A percentile compares a stretch with the other conserved stretches of the same genome.
Evolutionary conservation across 2,888 invertebrate species (phyloP).

Genomic region (Cremastobaeus sp.): DNA sequence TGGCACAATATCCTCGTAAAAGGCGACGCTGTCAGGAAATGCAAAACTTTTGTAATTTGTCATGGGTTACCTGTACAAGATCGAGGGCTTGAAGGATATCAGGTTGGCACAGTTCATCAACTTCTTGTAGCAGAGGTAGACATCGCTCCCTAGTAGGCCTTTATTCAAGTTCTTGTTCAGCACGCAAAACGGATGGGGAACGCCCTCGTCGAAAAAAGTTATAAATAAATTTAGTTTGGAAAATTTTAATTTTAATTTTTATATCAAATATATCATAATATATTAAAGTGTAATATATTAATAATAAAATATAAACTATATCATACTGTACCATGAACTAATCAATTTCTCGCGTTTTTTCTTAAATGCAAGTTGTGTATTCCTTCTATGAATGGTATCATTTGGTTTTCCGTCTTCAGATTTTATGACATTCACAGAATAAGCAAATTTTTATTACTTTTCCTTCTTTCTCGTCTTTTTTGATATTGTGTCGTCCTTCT

Average conservation of each 20-base stretch:
- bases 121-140: conserved; percentile 99
- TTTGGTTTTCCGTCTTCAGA: too few relatives aligned
- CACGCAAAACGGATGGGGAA: conserved; percentile 98
- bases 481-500: conserved; percentile 23
- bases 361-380: too few relatives aligned
- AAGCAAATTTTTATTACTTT: conserved; percentile 33
- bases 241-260: too few relatives aligned
- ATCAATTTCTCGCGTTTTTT: too few relatives aligned
- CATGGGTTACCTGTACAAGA: conserved; percentile 86
- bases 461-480: conserved; percentile 40
- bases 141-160: conserved; percentile 97
- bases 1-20: conserved; percentile 89
- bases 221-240: too few relatives aligned
- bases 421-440: conserved; percentile 35
- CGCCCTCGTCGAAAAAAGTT: conserved; percentile 95
- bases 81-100: conserved; percentile 95
- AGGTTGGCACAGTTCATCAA: conserved; percentile 97
- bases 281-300: too few relatives aligned
- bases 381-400: too few relatives aligned
- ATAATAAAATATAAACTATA: too few relatives aligned
- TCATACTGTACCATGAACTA: too few relatives aligned
- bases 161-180: conserved; percentile 98
- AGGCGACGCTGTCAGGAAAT: conserved; percentile 95
- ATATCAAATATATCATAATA: too few relatives aligned
- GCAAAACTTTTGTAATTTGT: conserved; percentile 88